These are phyloP conservation scores for Euphonia xanthogaster DNA, from an alignment of 2,797 vertebrate species.

Conservation along the genomic window DNA sequence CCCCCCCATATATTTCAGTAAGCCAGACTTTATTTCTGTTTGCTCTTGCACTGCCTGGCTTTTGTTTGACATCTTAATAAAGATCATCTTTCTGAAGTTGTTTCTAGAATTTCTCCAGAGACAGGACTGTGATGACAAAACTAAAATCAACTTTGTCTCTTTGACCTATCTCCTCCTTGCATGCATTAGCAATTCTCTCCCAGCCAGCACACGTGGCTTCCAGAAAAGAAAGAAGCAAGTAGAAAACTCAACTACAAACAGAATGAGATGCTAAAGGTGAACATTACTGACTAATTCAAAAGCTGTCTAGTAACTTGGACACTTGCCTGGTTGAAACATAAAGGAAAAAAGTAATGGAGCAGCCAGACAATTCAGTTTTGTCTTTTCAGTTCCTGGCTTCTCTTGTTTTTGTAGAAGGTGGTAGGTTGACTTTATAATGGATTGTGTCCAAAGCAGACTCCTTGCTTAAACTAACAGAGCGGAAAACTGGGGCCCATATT, in stretches of 20 bases:
- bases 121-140: not conserved
- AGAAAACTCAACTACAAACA: slow-evolving; percentile 7
- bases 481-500: slow-evolving; percentile 19
- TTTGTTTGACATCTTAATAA: slow-evolving; percentile 33
- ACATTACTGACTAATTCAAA: slow-evolving; percentile 3
- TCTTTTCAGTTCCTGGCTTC: not conserved
- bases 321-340: slow-evolving; percentile 3
- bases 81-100: slow-evolving; percentile 35
- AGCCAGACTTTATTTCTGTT: slow-evolving; percentile 7
- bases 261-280: slow-evolving; percentile 18
- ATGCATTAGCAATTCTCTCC: not conserved
- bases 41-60: not conserved
- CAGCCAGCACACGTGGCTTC: not conserved
- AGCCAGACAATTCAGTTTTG: not conserved
- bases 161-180: not conserved
- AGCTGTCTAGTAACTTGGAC: not conserved
- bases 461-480: slow-evolving; percentile 22
- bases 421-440: slow-evolving; percentile 38
- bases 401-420: slow-evolving; percentile 24
- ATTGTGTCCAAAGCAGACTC: slow-evolving; percentile 48
- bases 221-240: not conserved
- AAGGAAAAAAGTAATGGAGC: not conserved
- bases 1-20: not conserved
- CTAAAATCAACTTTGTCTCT: slow-evolving; percentile 17
- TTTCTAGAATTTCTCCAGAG: slow-evolving; percentile 48